phyloP scores from a whole-genome alignment of 53 echinoderm and acorn worm genomes.

The Actinopyga echinites region DNA sequence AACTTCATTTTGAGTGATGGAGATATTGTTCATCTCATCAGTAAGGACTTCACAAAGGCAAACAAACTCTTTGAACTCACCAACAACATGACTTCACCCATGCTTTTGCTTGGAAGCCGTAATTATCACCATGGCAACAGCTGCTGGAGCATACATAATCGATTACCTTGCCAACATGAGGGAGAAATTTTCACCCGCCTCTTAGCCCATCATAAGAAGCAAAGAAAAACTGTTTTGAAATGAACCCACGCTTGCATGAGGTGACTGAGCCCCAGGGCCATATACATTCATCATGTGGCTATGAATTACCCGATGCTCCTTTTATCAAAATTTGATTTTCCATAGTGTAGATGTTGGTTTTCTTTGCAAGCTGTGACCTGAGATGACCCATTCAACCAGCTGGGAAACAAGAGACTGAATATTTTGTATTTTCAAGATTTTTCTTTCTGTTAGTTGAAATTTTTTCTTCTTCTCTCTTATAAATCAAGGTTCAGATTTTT shows the following conservation, averaged over 20 bases:
- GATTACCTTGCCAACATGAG: slow-evolving; percentile 41
- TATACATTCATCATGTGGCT: slow-evolving; percentile 43
- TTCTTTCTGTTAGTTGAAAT: background rate
- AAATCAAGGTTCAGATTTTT: too few species aligned
- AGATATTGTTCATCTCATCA: slow-evolving; percentile 31
- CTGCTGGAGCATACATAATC: slow-evolving; percentile 40
- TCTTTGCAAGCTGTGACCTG: slow-evolving; percentile 28
- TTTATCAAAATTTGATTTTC: slow-evolving; percentile 40
- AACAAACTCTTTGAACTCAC: slow-evolving; percentile 39
- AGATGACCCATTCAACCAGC: slow-evolving; percentile 37
- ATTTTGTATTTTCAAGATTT: slow-evolving; percentile 4
- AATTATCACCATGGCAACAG: slow-evolving; percentile 31
- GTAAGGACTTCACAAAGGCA: slow-evolving; percentile 24
- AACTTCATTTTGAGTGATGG: slow-evolving; percentile 31
- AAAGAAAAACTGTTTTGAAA: slow-evolving; percentile 41
- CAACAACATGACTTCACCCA: slow-evolving; percentile 32
- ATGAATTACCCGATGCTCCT: slow-evolving; percentile 39
- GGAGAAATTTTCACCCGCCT: slow-evolving; percentile 35
- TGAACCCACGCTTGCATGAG: slow-evolving; percentile 29
- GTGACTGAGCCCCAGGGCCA: slow-evolving; percentile 36
- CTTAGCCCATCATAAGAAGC: slow-evolving; percentile 40
- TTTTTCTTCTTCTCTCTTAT: background rate
- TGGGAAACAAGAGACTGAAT: background rate
- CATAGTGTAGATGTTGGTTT: slow-evolving; percentile 33
- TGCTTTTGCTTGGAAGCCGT: slow-evolving; percentile 32